Evolutionary conservation across 2,888 invertebrate genomes (phyloP).

Genomic region (Andrena bucephala): DNA sequence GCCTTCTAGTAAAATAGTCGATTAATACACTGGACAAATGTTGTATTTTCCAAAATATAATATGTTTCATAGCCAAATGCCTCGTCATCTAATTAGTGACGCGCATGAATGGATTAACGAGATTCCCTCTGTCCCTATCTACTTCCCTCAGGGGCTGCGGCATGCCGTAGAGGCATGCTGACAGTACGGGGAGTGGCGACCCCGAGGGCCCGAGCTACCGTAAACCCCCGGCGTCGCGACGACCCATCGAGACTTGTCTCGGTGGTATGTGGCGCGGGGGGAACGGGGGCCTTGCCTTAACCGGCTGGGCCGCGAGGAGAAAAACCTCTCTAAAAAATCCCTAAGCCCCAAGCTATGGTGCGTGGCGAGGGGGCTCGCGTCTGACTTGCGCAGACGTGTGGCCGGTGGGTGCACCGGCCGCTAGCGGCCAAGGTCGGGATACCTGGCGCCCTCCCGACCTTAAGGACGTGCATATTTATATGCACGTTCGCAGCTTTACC

Average conservation of each 20-base stretch:
- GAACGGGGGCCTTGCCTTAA: neutral
- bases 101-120: neutral
- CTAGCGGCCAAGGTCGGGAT: neutral
- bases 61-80: neutral
- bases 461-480: no score
- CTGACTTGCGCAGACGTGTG: neutral
- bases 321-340: neutral
- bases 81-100: conserved; percentile 7
- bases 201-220: no score
- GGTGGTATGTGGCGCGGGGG: neutral
- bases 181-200: no score
- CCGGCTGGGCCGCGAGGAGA: neutral
- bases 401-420: neutral
- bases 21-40: no score
- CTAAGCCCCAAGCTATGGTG: neutral
- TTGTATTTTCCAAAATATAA: no score
- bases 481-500: neutral
- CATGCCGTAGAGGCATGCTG: no score
- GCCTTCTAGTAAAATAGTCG: no score
- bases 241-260: neutral
- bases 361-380: neutral
- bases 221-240: no score
- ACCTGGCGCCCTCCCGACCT: neutral
- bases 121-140: neutral
- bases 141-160: no score